phyloP scores from a whole-genome alignment of 2,797 vertebrate genomes.

The Sebastes hopkinsi region DNA sequence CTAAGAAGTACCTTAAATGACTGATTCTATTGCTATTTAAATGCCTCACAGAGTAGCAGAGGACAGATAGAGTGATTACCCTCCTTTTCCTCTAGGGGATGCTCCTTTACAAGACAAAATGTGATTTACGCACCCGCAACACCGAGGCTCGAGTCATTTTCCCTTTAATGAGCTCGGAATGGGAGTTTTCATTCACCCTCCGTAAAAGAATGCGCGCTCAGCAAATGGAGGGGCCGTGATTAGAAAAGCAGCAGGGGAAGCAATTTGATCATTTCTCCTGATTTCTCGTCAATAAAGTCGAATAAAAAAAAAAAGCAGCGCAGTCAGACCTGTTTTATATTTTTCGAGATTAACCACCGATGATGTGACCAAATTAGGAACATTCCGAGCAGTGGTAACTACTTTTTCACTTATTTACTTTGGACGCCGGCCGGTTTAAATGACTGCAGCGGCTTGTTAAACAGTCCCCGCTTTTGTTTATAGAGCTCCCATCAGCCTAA shows the following conservation, averaged over 20 bases:
- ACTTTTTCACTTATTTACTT: conserved; percentile 50
- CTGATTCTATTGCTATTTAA: not conserved
- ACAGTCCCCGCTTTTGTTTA: conserved; percentile 55
- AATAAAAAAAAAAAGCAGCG: not conserved
- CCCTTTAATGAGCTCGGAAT: conserved; percentile 45
- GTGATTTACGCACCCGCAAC: conserved; percentile 27
- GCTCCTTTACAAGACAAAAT: conserved; percentile 24
- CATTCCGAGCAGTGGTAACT: conserved; percentile 33
- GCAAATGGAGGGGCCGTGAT: conserved; percentile 14
- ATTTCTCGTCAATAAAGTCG: conserved; percentile 12
- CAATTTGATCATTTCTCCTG: conserved; percentile 3
- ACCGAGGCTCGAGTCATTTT: conserved; percentile 10
- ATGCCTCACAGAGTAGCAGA: not conserved
- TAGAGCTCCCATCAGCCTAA: conserved; percentile 39
- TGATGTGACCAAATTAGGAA: conserved; percentile 53
- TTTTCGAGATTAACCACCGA: not conserved
- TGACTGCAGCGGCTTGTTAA: conserved; percentile 55
- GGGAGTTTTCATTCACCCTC: conserved; percentile 19
- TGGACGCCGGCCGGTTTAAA: conserved; percentile 41
- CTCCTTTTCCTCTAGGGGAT: not conserved
- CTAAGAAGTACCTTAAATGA: not conserved
- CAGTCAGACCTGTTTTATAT: not conserved
- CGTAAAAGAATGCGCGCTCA: conserved; percentile 6
- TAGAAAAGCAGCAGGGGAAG: conserved; percentile 5
- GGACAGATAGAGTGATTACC: conserved; percentile 9